phyloP scores from a whole-genome alignment of 2,113 vertebrate species.

The Cichladusa arquata region DNA sequence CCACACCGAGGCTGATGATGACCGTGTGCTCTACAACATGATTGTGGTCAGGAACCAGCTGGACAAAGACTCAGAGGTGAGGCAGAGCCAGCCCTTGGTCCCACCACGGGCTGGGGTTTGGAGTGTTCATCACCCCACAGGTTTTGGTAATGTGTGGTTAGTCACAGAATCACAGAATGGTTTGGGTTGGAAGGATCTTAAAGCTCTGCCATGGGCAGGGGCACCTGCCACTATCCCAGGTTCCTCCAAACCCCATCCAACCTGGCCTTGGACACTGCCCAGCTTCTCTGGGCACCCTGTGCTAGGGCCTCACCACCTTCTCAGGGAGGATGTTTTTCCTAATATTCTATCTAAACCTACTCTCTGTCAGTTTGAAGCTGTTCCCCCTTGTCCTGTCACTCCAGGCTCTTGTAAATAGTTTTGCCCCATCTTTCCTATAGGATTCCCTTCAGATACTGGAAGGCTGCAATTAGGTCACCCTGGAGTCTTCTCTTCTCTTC shows the following conservation, averaged over 20 bases:
- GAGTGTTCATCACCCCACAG: fast-evolving
- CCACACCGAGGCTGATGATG: conserved; percentile 76
- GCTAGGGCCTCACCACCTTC: not conserved
- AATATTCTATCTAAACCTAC: not conserved
- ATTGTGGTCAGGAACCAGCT: conserved; percentile 84
- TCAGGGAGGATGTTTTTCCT: not conserved
- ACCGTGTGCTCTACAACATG: conserved; percentile 83
- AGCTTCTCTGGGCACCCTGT: not conserved
- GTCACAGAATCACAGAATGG: fast-evolving
- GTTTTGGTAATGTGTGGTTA: not conserved
- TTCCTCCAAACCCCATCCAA: fast-evolving
- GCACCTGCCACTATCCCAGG: not conserved
- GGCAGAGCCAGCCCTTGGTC: not conserved
- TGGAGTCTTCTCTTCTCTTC: not conserved
- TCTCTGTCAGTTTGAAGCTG: not conserved
- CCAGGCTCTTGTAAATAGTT: not conserved
- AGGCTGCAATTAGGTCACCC: not conserved
- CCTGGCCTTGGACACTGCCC: not conserved
- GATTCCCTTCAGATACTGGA: not conserved
- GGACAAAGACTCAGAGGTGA: conserved; percentile 83
- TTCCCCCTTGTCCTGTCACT: not conserved
- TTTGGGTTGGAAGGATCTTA: not conserved
- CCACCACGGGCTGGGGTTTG: fast-evolving
- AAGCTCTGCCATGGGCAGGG: not conserved
- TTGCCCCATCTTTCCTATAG: not conserved